Percentiles rank a stretch among this genome's conserved stretches.
Evolutionary conservation across 2,888 invertebrate genomes (phyloP).

Genomic region (Drosophila pegasa): DNA sequence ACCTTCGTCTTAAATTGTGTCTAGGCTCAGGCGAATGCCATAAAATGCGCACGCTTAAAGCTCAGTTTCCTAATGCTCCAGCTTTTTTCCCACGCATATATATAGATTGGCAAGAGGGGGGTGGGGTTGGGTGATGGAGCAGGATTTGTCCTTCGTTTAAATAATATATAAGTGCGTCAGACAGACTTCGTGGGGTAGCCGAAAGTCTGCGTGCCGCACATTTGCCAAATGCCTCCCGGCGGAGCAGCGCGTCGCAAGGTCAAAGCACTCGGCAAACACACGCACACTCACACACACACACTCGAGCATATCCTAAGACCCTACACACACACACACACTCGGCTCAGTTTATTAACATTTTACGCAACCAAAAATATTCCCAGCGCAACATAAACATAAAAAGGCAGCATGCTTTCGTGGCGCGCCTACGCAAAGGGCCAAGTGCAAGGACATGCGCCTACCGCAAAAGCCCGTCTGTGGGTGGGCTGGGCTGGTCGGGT

Average conservation of each 20-base stretch:
- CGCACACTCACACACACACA: slow-evolving; percentile 25
- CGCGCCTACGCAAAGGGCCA: slow-evolving; percentile 74
- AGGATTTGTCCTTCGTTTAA: slow-evolving; percentile 70
- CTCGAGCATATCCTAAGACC: background rate
- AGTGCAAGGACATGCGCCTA: slow-evolving; percentile 72
- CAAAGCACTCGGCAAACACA: slow-evolving; percentile 73
- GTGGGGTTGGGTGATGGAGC: too few species aligned
- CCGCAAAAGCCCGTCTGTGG: background rate
- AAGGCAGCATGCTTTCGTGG: slow-evolving; percentile 15
- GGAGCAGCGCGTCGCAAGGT: slow-evolving; percentile 74
- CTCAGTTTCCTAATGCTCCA: slow-evolving; percentile 36
- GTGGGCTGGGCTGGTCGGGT: background rate
- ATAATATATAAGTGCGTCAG: slow-evolving; percentile 75
- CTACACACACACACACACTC: slow-evolving; percentile 1
- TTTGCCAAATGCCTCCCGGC: slow-evolving; percentile 76
- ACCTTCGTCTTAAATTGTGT: slow-evolving; percentile 76
- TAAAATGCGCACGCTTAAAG: slow-evolving; percentile 72
- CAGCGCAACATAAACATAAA: slow-evolving; percentile 58
- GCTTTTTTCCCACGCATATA: slow-evolving; percentile 72
- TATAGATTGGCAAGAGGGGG: background rate
- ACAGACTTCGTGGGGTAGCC: slow-evolving; percentile 41
- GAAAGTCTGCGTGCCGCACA: slow-evolving; percentile 73
- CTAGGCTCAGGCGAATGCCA: slow-evolving; percentile 67
- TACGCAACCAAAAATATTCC: slow-evolving; percentile 61
- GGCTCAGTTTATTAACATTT: slow-evolving; percentile 81